Percentiles rank a stretch among this genome's conserved stretches.
phyloP scores from a whole-genome alignment of 2,113 vertebrate species.

The Osmerus mordax region DNA sequence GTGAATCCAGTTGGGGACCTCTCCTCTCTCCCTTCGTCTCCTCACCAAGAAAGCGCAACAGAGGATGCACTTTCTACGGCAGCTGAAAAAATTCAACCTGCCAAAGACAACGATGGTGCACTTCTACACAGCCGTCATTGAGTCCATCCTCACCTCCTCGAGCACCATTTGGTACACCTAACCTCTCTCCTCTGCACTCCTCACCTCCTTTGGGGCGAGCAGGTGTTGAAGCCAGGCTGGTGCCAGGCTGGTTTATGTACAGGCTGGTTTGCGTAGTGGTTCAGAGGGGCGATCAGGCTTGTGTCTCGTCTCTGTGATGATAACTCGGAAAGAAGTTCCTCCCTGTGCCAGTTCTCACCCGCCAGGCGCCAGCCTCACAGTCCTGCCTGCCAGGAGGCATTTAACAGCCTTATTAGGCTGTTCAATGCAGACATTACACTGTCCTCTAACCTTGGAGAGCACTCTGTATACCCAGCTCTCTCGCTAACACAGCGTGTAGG shows the following conservation, averaged over 20 bases:
- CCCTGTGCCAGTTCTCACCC: constrained; percentile 32
- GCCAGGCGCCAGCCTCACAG: not conserved
- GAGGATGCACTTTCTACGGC: no score
- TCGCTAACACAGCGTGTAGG: no score
- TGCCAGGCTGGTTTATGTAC: not conserved
- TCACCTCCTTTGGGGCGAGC: not conserved
- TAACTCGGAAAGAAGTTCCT: constrained; percentile 13
- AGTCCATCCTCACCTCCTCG: not conserved
- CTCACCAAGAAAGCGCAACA: not conserved
- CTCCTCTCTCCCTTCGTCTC: not conserved
- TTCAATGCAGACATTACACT: constrained; percentile 11
- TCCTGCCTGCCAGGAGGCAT: constrained; percentile 23
- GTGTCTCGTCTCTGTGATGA: constrained; percentile 25
- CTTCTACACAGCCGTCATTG: no score
- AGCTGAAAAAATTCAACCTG: no score
- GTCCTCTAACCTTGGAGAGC: no score
- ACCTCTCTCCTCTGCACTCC: not conserved
- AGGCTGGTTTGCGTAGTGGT: no score
- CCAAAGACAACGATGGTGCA: no score
- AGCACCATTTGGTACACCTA: not conserved
- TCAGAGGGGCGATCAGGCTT: not conserved
- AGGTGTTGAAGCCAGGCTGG: not conserved
- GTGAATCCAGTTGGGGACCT: not conserved
- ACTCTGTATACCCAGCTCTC: no score
- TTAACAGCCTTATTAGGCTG: constrained; percentile 34